These are phyloP conservation scores for Simalia tracyae DNA, from an alignment of 2,797 vertebrate species.

Conservation along the genomic window DNA sequence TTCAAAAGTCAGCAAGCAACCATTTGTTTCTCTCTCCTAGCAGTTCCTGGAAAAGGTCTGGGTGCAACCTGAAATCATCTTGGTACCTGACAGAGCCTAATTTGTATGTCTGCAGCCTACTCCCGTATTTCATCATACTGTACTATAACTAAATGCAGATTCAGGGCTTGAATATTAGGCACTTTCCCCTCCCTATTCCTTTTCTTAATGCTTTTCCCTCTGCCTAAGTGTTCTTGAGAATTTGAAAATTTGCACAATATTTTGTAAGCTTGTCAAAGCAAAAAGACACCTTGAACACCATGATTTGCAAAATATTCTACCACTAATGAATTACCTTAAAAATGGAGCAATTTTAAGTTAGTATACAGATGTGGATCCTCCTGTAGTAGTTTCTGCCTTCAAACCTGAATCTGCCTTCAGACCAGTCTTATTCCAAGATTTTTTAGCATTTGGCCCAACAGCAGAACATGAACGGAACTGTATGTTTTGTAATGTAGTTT, in stretches of 20 bases:
- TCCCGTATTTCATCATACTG: background rate
- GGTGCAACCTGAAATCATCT: background rate
- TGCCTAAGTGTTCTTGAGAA: background rate
- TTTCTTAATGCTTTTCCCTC: background rate
- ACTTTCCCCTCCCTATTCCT: background rate
- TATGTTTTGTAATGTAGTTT: background rate
- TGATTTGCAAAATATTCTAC: background rate
- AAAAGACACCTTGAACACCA: background rate
- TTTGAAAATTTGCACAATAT: background rate
- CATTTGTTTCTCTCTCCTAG: background rate
- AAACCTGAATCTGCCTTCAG: background rate
- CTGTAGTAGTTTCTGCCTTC: background rate
- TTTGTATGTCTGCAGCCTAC: background rate
- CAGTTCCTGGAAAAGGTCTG: background rate
- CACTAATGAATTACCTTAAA: background rate
- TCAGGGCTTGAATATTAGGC: background rate
- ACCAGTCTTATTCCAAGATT: background rate
- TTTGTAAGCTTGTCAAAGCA: background rate
- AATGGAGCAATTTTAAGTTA: background rate
- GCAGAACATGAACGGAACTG: background rate
- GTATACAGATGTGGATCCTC: background rate
- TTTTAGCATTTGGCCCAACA: background rate
- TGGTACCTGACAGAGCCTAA: background rate
- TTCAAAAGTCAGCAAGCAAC: background rate
- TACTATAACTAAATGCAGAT: background rate